Evolutionary conservation across 2,888 invertebrate species (phyloP), one percentile per base, ranked within the genome.

Genomic region (Chalcosyrphus nemorum): DNA sequence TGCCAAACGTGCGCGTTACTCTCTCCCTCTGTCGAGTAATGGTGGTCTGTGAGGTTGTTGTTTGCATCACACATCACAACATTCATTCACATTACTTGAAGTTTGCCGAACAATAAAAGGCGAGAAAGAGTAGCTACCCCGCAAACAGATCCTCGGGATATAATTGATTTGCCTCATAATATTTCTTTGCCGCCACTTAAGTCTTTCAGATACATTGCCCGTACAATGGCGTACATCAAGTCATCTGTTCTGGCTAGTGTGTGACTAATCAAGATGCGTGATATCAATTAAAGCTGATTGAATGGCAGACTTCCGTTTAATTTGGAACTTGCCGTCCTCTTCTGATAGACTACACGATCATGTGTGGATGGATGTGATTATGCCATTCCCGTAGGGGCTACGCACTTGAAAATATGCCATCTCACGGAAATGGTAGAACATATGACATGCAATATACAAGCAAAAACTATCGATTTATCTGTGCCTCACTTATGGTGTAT

Each of bases 221-320:
- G 11, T 7, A 38, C 11, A 11, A 38, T 43, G 15, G 61, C 27
- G 35, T 21, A 54, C 59, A 71, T 66, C 27, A 57, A 59, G 43
- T 52, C 70, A 81, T 57, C 70, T 24, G 29, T 27, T 61, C 29
- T 13, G 47, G 21, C 29, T 35, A 38, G 43, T 9, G 43, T 9
- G 71, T 78, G 72, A 72, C 72, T 77, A 74, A 74, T 68, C 54
- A 43, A 77, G 45, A 82, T 82, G 66, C 82, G 82, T 77, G 82
- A 68, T 56, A 68, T 63, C 78, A 82, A 82, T 82, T 82, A 32
- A 78, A 56, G 72, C 61, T 82, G 82, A 82, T 68, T 82, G 82
- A 77, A 47, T 56, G 66, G 66, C 82, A 82, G 82, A 82, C 82
- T 82, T 82, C 82, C 82, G 78, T 72, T 72, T 59, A 72, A 72